Evolutionary conservation across 92 coral and sea anemone species (phyloP), one percentile per base, ranked within the genome.

Genomic region (Epizoanthus scotinus): DNA sequence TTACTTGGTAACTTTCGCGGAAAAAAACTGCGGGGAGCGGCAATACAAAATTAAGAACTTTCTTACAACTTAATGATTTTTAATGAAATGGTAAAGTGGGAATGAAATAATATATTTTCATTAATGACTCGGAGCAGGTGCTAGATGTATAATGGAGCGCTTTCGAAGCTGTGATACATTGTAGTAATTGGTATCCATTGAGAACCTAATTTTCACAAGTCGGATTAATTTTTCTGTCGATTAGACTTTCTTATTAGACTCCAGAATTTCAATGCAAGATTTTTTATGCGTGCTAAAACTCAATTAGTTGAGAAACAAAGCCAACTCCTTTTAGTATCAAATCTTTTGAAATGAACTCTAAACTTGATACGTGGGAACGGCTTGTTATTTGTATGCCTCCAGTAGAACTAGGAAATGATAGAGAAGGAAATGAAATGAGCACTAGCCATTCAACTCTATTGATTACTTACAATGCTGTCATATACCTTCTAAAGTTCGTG

Each of bases 81-180:
- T 87, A 87, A 87, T 87, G 90, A 87, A 87, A 70, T 85, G 77
- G 84, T 61, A 62, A 78, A 78, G 87, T 78, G 81, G 84, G 77
- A 78, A 78, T 83, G 87, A 71, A 83, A 83, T 61, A 68, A 77
- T 52, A 52, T 87, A 50, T 63, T 71, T 83, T 87, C 82, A 83
- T 77, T 86, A 87, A 83, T 83, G 49, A 83, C 86, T 67, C 36
- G 52, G 38, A 73, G 82, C 87, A 87, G 87, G 87, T 87, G 90
- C 62, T n/a, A 27, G 38, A 68, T 40, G 20, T 42, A 70, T 85
- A 70, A 71, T 78, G 71, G 84, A 77, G 69, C 85, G 55, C 64
- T 40, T 21, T 71, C 34, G 25, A 34, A 66, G 44, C 81, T 75
- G 81, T 9, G 81, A 66, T 58, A 38, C 55, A 75, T 55, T 38